A percentile compares a stretch with the other conserved stretches of the same genome.
phyloP scores from a whole-genome alignment of 1,140 invertebrate species.

The Glossosoma conforme region DNA sequence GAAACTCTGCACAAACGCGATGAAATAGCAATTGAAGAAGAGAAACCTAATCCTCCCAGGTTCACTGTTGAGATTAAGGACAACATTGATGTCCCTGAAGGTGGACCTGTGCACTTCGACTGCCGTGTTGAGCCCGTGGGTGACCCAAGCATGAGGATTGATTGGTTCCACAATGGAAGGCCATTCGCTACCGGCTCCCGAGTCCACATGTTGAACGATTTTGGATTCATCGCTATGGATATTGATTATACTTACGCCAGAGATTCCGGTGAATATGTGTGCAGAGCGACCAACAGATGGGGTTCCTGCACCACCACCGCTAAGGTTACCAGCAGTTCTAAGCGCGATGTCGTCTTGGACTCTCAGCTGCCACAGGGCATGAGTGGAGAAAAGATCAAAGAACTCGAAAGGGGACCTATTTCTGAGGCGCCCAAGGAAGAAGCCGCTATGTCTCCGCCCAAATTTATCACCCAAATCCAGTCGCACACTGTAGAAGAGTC shows the following conservation, averaged over 20 bases:
- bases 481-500: slow-evolving; percentile 79
- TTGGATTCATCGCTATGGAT: slow-evolving; percentile 86
- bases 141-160: slow-evolving; percentile 83
- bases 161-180: slow-evolving; percentile 91
- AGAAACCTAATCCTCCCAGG: slow-evolving; percentile 76
- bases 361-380: slow-evolving; percentile 90
- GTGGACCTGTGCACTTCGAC: slow-evolving; percentile 85
- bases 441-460: slow-evolving; percentile 64
- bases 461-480: slow-evolving; percentile 80
- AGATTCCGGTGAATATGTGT: slow-evolving; percentile 83
- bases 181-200: slow-evolving; percentile 84
- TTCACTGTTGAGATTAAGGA: slow-evolving; percentile 83
- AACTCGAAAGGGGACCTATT: slow-evolving; percentile 81
- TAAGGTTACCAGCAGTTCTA: slow-evolving; percentile 76
- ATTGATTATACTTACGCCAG: slow-evolving; percentile 81
- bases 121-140: slow-evolving; percentile 83
- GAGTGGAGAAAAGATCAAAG: slow-evolving; percentile 86
- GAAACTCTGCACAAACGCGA: slow-evolving; percentile 83
- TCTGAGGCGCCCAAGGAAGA: slow-evolving; percentile 65
- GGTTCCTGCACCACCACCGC: slow-evolving; percentile 78
- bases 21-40: slow-evolving; percentile 75
- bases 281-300: slow-evolving; percentile 81
- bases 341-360: slow-evolving; percentile 84
- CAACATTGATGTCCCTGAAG: slow-evolving; percentile 78
- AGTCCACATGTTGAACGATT: slow-evolving; percentile 88